Conservation (phyloP, 1,140 invertebrate species). For the Lanistes nyassanus region DNA sequence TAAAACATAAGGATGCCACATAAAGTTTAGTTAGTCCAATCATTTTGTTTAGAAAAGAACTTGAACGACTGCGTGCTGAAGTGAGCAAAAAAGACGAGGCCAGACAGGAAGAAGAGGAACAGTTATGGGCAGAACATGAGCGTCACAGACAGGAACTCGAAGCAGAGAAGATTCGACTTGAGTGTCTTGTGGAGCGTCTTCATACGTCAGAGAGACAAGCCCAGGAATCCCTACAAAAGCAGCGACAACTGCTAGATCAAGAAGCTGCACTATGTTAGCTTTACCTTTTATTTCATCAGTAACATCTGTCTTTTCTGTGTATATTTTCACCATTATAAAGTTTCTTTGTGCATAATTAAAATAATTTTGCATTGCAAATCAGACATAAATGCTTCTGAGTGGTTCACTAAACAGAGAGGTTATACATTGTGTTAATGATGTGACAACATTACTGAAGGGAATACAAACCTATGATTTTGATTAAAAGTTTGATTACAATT, state of each 20-base stretch:
- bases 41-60: slow-evolving; percentile 43
- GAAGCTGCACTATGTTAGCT: slow-evolving; percentile 20
- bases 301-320: not conserved
- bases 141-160: slow-evolving; percentile 49
- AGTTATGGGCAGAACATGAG: slow-evolving; percentile 52
- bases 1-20: too few relatives aligned
- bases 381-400: too few relatives aligned
- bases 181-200: slow-evolving; percentile 36
- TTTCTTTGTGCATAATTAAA: not conserved
- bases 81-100: slow-evolving; percentile 45
- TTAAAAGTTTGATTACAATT: too few relatives aligned
- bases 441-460: too few relatives aligned
- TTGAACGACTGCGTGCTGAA: slow-evolving; percentile 48
- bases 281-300: not conserved
- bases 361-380: too few relatives aligned
- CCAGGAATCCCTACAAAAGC: slow-evolving; percentile 42
- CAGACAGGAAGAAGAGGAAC: slow-evolving; percentile 50
- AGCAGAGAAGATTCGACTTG: slow-evolving; percentile 42
- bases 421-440: too few relatives aligned
- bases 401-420: too few relatives aligned
- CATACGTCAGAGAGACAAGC: slow-evolving; percentile 35
- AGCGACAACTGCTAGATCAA: slow-evolving; percentile 45
- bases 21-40: not conserved
- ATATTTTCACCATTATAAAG: not conserved
- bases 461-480: too few relatives aligned